Evolutionary conservation across 2,113 vertebrate species (phyloP).

Genomic region (Elephantulus edwardii): DNA sequence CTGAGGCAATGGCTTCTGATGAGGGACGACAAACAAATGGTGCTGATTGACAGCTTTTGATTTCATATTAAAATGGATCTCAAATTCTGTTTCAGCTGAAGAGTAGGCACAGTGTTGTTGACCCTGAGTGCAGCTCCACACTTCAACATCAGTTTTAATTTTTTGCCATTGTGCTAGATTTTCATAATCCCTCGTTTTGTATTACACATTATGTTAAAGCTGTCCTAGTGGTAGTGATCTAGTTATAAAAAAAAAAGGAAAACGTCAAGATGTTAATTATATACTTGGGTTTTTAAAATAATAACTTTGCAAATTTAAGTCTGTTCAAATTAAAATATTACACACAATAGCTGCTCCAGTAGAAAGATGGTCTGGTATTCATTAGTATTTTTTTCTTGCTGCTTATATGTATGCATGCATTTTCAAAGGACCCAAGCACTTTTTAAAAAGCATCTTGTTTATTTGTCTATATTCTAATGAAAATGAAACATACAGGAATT

Average conservation of each 20-base stretch:
- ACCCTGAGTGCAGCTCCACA: conserved; percentile 19
- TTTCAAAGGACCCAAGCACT: not conserved
- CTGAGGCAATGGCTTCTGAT: conserved; percentile 76
- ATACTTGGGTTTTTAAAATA: not conserved
- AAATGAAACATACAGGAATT: not conserved
- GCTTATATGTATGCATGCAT: not conserved
- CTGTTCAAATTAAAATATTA: not conserved
- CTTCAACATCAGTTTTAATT: conserved; percentile 31
- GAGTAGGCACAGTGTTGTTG: conserved; percentile 50
- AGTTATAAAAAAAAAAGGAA: not conserved
- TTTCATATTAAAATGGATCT: conserved; percentile 75
- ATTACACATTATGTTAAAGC: conserved; percentile 44
- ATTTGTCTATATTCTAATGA: conserved; percentile 22
- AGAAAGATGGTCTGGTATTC: not conserved
- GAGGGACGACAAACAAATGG: conserved; percentile 79
- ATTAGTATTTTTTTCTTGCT: not conserved
- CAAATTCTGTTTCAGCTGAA: conserved; percentile 67
- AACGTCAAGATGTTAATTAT: not conserved
- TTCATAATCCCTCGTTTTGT: conserved; percentile 29
- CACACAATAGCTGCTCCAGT: not conserved
- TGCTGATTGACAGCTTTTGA: conserved; percentile 81
- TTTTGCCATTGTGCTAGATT: conserved; percentile 41
- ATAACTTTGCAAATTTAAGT: conserved; percentile 47
- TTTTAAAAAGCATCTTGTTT: conserved; percentile 11
- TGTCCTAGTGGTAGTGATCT: not conserved